Conservation (phyloP, 2,113 vertebrate genomes). For the Phaethornis superciliosus region DNA sequence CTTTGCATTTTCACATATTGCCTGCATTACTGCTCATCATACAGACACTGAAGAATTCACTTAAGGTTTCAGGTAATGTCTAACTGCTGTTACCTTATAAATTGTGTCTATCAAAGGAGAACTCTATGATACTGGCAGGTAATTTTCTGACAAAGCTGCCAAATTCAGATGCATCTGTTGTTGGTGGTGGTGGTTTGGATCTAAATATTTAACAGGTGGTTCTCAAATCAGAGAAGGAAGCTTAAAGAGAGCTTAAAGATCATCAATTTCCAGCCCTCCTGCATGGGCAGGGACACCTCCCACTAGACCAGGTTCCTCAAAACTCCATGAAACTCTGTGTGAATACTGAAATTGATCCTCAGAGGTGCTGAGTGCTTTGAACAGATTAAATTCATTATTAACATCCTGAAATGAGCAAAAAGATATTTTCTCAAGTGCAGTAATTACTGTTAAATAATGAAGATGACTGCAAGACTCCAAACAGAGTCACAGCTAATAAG, state of each 20-base stretch:
- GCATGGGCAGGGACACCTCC: too few relatives aligned
- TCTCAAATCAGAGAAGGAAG: not conserved
- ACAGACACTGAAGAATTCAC: not conserved
- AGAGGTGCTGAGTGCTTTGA: not conserved
- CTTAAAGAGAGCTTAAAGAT: too few relatives aligned
- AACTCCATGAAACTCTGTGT: fast-evolving
- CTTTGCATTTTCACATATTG: not conserved
- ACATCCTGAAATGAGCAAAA: not conserved
- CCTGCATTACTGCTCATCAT: not conserved
- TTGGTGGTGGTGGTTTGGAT: not conserved
- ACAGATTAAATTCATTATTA: not conserved
- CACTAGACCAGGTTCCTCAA: too few relatives aligned
- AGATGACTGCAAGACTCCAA: not conserved
- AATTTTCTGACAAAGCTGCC: not conserved
- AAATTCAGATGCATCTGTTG: not conserved
- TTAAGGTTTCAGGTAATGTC: not conserved
- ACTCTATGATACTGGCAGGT: not conserved
- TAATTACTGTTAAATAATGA: not conserved
- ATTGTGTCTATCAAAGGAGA: not conserved
- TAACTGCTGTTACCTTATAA: not conserved
- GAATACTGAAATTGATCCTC: not conserved
- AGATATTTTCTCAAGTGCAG: not conserved
- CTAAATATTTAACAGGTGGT: not conserved
- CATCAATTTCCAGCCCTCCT: too few relatives aligned
- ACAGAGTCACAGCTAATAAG: not conserved